phyloP scores from a whole-genome alignment of 2,797 vertebrate species.

The Cichlasoma orientale region DNA sequence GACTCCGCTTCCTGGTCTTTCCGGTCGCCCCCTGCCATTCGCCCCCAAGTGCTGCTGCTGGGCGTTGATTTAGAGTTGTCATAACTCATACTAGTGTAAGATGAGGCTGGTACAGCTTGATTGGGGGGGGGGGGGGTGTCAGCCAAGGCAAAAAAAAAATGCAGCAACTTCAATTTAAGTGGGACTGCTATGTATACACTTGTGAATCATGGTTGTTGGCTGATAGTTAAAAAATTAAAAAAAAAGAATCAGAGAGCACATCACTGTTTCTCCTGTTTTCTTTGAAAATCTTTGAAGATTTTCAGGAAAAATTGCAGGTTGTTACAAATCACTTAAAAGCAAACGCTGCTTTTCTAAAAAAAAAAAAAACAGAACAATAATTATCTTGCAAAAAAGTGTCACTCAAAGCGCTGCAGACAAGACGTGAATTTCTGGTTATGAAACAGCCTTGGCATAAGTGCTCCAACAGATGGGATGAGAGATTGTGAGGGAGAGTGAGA shows the following conservation, averaged over 20 bases:
- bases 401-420: conserved; percentile 11
- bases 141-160: conserved; percentile 1
- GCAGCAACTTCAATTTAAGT: conserved; percentile 62
- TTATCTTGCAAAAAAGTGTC: conserved; percentile 26
- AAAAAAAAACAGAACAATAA: background rate
- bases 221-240: conserved; percentile 5
- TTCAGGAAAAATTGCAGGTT: background rate
- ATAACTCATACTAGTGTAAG: conserved; percentile 82
- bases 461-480: conserved; percentile 64
- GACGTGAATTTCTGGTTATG: conserved; percentile 47
- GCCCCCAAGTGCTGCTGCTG: conserved; percentile 71
- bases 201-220: conserved; percentile 63
- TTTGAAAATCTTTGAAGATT: background rate
- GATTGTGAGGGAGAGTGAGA: conserved; percentile 51
- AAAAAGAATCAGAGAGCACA: conserved; percentile 51
- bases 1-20: conserved; percentile 64
- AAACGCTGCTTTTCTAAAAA: background rate
- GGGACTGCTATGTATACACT: conserved; percentile 68
- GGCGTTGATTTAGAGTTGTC: conserved; percentile 77
- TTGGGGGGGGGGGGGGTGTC: conserved; percentile 3
- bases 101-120: conserved; percentile 56
- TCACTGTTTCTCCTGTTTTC: conserved; percentile 9
- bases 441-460: conserved; percentile 54
- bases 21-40: conserved; percentile 65
- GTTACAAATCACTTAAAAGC: background rate